A percentile compares a stretch with the other conserved stretches of the same genome.
phyloP scores from a whole-genome alignment of 1,140 invertebrate species.

The Anoplophora glabripennis region DNA sequence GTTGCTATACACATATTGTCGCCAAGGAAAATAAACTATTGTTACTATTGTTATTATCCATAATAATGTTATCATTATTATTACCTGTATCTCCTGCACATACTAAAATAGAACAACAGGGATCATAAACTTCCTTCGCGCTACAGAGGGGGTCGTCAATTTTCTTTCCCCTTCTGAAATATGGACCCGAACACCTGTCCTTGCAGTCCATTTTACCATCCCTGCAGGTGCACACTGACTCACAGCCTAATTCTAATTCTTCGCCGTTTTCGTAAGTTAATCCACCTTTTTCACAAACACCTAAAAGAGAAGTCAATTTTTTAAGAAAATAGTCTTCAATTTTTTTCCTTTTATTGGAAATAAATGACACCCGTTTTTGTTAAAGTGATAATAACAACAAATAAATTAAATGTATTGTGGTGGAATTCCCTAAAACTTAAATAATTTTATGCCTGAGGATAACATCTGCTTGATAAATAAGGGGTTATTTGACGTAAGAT shows the following conservation, averaged over 20 bases:
- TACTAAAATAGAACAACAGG: constrained; percentile 71
- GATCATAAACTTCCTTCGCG: constrained; percentile 67
- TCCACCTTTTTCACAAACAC: constrained; percentile 41
- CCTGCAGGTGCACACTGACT: constrained; percentile 66
- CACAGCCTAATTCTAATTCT: constrained; percentile 64
- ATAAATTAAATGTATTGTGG: no score
- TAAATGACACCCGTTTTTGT: no score
- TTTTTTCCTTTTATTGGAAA: no score
- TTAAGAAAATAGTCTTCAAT: no score
- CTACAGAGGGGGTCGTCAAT: constrained; percentile 69
- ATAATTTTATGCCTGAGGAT: no score
- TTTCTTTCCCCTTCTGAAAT: constrained; percentile 59
- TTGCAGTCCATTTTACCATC: constrained; percentile 63
- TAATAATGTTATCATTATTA: not conserved
- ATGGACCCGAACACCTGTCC: constrained; percentile 63
- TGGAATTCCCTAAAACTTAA: no score
- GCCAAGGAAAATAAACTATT: no score
- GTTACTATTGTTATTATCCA: no score
- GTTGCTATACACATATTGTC: no score
- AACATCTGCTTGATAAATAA: no score
- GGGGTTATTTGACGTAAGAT: no score
- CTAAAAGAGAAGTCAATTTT: constrained; percentile 18
- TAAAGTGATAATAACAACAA: no score
- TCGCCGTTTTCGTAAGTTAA: constrained; percentile 56
- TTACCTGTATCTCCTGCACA: constrained; percentile 59